Evolutionary conservation across 2,113 vertebrate species (phyloP).

Genomic region (Raja brachyura): DNA sequence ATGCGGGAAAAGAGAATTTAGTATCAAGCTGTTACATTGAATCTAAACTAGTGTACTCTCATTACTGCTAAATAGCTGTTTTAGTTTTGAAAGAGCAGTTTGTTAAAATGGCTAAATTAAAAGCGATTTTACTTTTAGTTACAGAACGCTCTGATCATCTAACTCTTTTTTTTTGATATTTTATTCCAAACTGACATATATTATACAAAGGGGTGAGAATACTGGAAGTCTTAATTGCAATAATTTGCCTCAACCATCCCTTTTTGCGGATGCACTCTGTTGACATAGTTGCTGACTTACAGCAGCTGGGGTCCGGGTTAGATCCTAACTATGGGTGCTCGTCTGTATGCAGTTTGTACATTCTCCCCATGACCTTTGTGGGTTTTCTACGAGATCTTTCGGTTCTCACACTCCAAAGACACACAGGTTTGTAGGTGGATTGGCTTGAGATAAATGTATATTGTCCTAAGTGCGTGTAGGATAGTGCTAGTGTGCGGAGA

Average conservation of each 20-base stretch:
- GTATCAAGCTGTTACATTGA: neutral
- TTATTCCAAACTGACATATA: neutral
- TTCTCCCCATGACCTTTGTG: too few species aligned
- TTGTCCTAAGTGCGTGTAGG: too few species aligned
- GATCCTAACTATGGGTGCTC: too few species aligned
- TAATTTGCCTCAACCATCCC: neutral
- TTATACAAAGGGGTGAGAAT: neutral
- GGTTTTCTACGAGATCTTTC: too few species aligned
- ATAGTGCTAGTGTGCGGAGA: too few species aligned
- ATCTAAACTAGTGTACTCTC: neutral
- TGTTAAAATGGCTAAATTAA: neutral
- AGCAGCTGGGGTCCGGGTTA: too few species aligned
- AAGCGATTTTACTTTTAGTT: neutral
- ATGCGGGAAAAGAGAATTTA: neutral
- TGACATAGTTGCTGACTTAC: too few species aligned
- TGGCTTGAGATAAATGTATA: too few species aligned
- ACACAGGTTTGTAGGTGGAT: too few species aligned
- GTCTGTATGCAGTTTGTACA: too few species aligned
- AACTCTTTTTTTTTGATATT: neutral
- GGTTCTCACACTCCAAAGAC: too few species aligned
- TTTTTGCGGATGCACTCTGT: neutral
- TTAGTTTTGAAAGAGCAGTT: neutral
- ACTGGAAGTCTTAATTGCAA: neutral
- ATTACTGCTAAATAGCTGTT: neutral
- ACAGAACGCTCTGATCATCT: neutral